Base-by-base conservation (phyloP, 1,140 invertebrate species). In the Adelges cooleyi region DNA sequence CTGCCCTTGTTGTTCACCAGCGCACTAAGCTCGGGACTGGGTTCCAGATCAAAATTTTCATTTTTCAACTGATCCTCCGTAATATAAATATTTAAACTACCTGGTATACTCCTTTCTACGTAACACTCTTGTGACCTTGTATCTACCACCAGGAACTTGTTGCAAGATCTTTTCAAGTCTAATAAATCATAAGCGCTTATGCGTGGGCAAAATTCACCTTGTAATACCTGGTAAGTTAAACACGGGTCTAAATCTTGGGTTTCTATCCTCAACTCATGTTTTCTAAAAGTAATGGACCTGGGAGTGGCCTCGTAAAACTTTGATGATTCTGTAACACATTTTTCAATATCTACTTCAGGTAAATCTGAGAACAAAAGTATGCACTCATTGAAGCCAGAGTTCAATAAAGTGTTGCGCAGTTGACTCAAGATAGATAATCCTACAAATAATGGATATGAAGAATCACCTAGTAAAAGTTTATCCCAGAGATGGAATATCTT, bases 401-500 rank as follows among this genome's bases (percentile, higher is more conserved):
- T 82, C 0, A 98, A 77, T 11, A 98, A 75, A 2, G 88, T 86
- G 70, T 86, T 86, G 69, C 90, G 77, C 22, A 98, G 75, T 74
- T 98, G 94, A 50, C 86, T 83, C 22, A 99, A 77, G 69, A 99
- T 92, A 0, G 94, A 89, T 2, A 98, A 81, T 6, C 95, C 96
- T 72, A 99, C 90, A 72, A 91, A 94, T 1, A 99, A 77, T 2
- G 96, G 95, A 76, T 98, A 92, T 0, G 92, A 90, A 0, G 91
- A 87, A 72, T 95, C 90, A 66, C 93, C 92, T 6, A 98, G 79
- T 67, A 99, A 78, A 23, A 99, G 77, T 50, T 93, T 94, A 76
- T 99, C 96, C 96, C 96, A 99, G 49, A 99, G 74, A 77, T 98
- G 95, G 51, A 99, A 83, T 67, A 99, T 95, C 80, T 98, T 98